Percentiles rank a stretch among this genome's conserved stretches.
phyloP scores from a whole-genome alignment of 2,888 invertebrate species.

The Drosophila pseudotakahashii region DNA sequence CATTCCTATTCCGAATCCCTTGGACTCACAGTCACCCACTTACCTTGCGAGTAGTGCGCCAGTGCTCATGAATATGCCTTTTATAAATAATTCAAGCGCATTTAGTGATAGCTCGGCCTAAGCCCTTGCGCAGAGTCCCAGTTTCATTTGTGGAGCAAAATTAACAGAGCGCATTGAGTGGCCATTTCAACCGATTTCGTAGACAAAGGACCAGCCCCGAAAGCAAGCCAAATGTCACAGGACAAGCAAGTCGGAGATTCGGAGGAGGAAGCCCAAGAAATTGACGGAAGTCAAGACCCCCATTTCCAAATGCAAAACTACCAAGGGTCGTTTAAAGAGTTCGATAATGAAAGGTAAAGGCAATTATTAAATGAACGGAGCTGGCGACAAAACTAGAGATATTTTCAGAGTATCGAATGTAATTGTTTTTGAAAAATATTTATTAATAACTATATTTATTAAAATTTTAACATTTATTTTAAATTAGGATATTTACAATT shows the following conservation, averaged over 20 bases:
- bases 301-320: conserved; percentile 68
- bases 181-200: conserved; percentile 27
- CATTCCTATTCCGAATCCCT: background rate
- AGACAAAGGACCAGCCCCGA: conserved; percentile 33
- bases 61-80: conserved; percentile 74
- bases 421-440: too few relatives aligned
- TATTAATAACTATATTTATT: too few relatives aligned
- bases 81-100: conserved; percentile 78
- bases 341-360: background rate
- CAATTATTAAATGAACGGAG: background rate
- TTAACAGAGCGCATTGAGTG: conserved; percentile 78
- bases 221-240: conserved; percentile 64
- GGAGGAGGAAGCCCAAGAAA: conserved; percentile 32
- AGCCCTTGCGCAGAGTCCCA: conserved; percentile 54
- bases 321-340: background rate
- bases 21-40: conserved; percentile 14
- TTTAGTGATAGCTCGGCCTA: conserved; percentile 62
- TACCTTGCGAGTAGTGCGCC: conserved; percentile 31
- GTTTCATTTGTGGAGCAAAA: conserved; percentile 66
- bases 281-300: conserved; percentile 58
- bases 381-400: too few relatives aligned
- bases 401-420: too few relatives aligned
- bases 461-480: too few relatives aligned
- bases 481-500: too few relatives aligned
- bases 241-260: conserved; percentile 12